These are phyloP conservation scores for Helleia helle DNA, from an alignment of 2,888 invertebrate genomes.

Conservation along the genomic window DNA sequence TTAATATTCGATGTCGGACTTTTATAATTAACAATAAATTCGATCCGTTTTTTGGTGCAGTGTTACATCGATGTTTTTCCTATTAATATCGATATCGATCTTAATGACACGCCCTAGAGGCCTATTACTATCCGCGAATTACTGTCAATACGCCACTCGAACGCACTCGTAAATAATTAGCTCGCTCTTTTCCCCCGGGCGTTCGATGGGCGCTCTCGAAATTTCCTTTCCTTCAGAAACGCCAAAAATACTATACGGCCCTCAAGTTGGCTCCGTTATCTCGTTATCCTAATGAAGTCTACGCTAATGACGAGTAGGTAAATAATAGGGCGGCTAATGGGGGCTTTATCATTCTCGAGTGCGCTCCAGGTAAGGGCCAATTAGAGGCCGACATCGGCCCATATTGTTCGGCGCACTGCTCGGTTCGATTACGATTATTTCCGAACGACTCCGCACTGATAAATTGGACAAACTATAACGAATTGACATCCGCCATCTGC, in stretches of 20 bases:
- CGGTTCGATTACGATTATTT: conserved; percentile 72
- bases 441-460: conserved; percentile 65
- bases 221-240: conserved; percentile 50
- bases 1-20: conserved; percentile 65
- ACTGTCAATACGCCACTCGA: conserved; percentile 18
- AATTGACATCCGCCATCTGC: conserved; percentile 63
- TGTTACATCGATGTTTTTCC: conserved; percentile 59
- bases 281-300: conserved; percentile 75
- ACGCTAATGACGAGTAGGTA: conserved; percentile 75
- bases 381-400: conserved; percentile 71
- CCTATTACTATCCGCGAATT: conserved; percentile 6
- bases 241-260: conserved; percentile 52
- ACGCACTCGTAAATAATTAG: conserved; percentile 47
- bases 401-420: conserved; percentile 68
- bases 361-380: conserved; percentile 74
- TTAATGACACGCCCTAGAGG: conserved; percentile 15
- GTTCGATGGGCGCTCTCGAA: conserved; percentile 33
- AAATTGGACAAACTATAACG: conserved; percentile 71
- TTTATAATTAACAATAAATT: conserved; percentile 75
- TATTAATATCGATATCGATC: conserved; percentile 31
- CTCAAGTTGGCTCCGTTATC: conserved; percentile 68
- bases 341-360: conserved; percentile 74
- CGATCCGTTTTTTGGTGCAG: conserved; percentile 62
- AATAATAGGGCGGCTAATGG: conserved; percentile 75
- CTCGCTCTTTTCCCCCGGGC: conserved; percentile 32